Evolutionary conservation across 2,113 vertebrate genomes (phyloP), one percentile per base, ranked within the genome.

Genomic region (Theropithecus gelada): DNA sequence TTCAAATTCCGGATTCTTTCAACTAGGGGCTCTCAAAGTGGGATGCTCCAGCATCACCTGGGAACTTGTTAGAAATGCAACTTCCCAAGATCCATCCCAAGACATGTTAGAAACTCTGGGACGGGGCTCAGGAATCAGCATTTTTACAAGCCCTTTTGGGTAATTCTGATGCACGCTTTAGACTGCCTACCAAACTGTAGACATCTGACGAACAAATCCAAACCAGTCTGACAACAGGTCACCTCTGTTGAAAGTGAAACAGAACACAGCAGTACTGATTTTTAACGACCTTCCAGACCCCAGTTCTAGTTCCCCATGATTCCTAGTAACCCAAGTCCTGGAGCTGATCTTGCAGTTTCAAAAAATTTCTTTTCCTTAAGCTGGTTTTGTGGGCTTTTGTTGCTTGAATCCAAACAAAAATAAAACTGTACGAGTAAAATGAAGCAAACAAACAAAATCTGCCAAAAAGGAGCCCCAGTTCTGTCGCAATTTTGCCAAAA

Each of bases 331-430:
- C n/a, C 22, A 85, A 92, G 16, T 61, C n/a, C 30, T 81, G 2
- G n/a, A 48, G 35, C 14, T 85, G 78, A 81, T 88, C n/a, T 75
- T 72, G 13, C 8, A 35, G 30, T n/a, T 86, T 83, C 83, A 87
- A 16, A 73, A 81, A 82, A 85, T 82, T 68, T 76, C 79, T 59
- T 95, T 55, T 94, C 50, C 20, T 93, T 88, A 84, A 93, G 68
- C 8, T 27, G 12, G 30, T 64, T 94, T 88, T 8, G 27, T 88
- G 17, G 92, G 16, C 45, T 57, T 96, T 82, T 86, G 50, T 45
- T 93, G 18, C 89, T 91, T 92, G 10, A 91, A 93, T 91, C 30
- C 50, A 90, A 91, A 76, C 10, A 72, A 87, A 94, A 20, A 78
- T 78, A 55, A 86, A 88, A 7, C 2, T 87, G 75, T 12, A 72